A percentile compares a stretch with the other conserved stretches of the same genome.
Conservation (phyloP, 2,888 invertebrate genomes). For the Drosophila formosana region DNA sequence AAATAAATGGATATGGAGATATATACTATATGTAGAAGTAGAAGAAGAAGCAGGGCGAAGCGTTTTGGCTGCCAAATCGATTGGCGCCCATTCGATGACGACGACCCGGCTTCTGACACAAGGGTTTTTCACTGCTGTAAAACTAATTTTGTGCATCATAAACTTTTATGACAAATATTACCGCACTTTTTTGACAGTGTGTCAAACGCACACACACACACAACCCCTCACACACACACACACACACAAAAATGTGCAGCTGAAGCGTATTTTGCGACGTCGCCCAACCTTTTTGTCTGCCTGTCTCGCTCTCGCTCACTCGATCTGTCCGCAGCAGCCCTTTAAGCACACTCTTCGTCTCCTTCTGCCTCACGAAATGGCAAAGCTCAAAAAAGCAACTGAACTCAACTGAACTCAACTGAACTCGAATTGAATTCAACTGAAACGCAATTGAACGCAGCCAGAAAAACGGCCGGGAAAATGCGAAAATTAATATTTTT, state of each 20-base stretch:
- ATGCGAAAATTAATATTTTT: slow-evolving; percentile 72
- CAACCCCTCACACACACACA: slow-evolving; percentile 2
- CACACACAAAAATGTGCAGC: slow-evolving; percentile 50
- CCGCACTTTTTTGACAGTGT: slow-evolving; percentile 68
- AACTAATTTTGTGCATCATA: slow-evolving; percentile 78
- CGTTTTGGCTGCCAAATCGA: slow-evolving; percentile 59
- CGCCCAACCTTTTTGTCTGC: not conserved
- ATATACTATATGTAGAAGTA: not conserved
- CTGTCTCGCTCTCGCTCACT: slow-evolving; percentile 8
- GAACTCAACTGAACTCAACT: slow-evolving; percentile 7
- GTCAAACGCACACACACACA: slow-evolving; percentile 58
- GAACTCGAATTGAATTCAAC: slow-evolving; percentile 13
- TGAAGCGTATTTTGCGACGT: slow-evolving; percentile 57
- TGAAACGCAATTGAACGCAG: slow-evolving; percentile 26
- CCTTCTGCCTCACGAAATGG: slow-evolving; percentile 50
- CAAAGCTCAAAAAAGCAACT: slow-evolving; percentile 7
- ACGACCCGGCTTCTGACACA: slow-evolving; percentile 30
- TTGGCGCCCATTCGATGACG: slow-evolving; percentile 40
- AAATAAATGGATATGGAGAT: too few species aligned
- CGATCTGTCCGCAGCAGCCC: not conserved
- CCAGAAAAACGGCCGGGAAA: slow-evolving; percentile 62
- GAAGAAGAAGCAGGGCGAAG: not conserved
- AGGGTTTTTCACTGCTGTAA: slow-evolving; percentile 66
- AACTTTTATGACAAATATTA: slow-evolving; percentile 77
- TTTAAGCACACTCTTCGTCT: slow-evolving; percentile 9